Base-by-base conservation (phyloP, 2,888 invertebrate genomes). In the Hirtodrosophila alboralis region DNA sequence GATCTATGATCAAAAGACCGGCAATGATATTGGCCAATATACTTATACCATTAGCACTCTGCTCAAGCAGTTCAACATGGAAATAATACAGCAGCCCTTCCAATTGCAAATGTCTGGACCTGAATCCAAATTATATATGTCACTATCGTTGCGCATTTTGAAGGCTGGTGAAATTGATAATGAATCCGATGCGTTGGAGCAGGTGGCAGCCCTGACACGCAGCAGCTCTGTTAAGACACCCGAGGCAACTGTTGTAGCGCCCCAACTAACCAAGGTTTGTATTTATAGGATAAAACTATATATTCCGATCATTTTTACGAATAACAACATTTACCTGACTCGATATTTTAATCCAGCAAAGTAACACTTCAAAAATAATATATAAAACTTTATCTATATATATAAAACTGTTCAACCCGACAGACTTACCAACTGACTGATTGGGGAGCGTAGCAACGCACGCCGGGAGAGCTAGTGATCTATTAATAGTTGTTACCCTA, bases 1-100 rank as follows among this genome's bases (percentile, higher is more conserved):
- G 92, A 95, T 97, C 81, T 90, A 94, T 47, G 97, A 98, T 87
- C 95, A 95, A 76, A 97, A 97, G 91, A 96, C 96, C 0, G 93
- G 93, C 62, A 93, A 92, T 65, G 92, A 93, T 52, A 92, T 98
- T 9, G 98, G 97, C 1, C 93, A 93, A 67, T 91, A 95, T 65
- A 92, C 92, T 8, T 95, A 95, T 75, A 93, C 94, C 48, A 89
- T 98, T 48, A 94, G 94, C 33, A 90, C 92, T 6, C 90, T 98
- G 54, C 90, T 96, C 73, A 92, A 92, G 48, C 94, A 95, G 81
- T 92, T 93, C 10, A 93, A 95, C 84, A 92, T 98, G 89, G 94
- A 94, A 77, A 90, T 96, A 68, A 91, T 93, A 16, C 94, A 95
- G 66, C 95, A 97, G 85, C 96, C 97, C 1, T 94, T 95, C 86